Evolutionary conservation across 2,113 vertebrate genomes (phyloP), one percentile per base, ranked within the genome.

Genomic region (Tachycineta bicolor): DNA sequence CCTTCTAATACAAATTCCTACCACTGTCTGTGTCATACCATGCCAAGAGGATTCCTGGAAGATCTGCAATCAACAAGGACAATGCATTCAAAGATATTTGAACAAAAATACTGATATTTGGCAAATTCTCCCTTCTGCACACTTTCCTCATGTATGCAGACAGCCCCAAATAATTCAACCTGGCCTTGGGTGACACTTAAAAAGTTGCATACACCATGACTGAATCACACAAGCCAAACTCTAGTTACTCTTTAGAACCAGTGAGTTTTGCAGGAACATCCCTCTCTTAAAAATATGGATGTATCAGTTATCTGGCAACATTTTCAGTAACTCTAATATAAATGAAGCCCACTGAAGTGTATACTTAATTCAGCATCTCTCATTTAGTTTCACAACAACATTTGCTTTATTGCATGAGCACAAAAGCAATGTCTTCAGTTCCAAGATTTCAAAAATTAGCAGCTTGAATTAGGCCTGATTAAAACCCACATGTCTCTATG

Each of bases 381-480:
- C 73, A 83, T 83, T 83, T 58, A 67, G 60, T 82, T 93, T 79
- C 77, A 80, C 49, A 94, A 69, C 31, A 70, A 65, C 37, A 70
- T 78, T 95, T 75, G 43, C 60, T 91, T 93, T 92, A 78, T 86
- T 64, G n/a, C 33, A 75, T 34, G 59, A 90, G 33, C 55, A 85
- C 69, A 85, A 76, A 94, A 37, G 25, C 63, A 90, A 60, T 1
- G 2, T 13, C 22, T 95, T 63, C 68, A 47, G 71, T 90, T 91
- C 85, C 83, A 93, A 28, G 52, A 78, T 62, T 88, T 93, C 78
- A 81, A 92, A 89, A 90, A 64, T 53, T 60, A 95, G 76, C 58
- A 67, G 60, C 88, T 83, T 87, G 89, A 77, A 95, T 74, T 67
- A 93, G 93, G 56, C 41, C 86, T 95, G 76, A 90, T 89, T 94